phyloP scores from a whole-genome alignment of 2,797 vertebrate species.

The Typhlichthys subterraneus region DNA sequence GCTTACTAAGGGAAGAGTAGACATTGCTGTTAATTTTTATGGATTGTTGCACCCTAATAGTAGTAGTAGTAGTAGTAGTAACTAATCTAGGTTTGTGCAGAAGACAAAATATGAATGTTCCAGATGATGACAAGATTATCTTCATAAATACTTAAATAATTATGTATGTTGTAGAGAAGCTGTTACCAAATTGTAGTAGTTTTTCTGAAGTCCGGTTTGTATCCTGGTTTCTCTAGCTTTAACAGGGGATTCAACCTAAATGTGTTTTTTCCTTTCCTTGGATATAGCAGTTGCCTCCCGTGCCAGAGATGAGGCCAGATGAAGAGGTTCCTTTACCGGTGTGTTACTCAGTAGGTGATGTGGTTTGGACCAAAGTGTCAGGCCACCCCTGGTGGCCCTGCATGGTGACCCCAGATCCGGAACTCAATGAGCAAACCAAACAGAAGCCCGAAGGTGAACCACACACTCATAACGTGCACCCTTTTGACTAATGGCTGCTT shows the following conservation, averaged over 20 bases:
- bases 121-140: too few relatives aligned
- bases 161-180: too few relatives aligned
- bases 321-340: constrained; percentile 49
- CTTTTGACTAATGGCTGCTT: not conserved
- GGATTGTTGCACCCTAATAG: too few relatives aligned
- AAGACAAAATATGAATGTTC: too few relatives aligned
- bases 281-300: constrained; percentile 32
- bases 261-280: not conserved
- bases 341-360: constrained; percentile 83
- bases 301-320: constrained; percentile 52
- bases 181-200: too few relatives aligned
- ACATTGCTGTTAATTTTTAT: too few relatives aligned
- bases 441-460: constrained; percentile 88
- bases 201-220: too few relatives aligned
- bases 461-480: accelerated
- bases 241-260: not conserved
- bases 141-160: too few relatives aligned
- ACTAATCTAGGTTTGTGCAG: too few relatives aligned
- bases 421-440: constrained; percentile 85
- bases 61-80: too few relatives aligned
- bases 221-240: too few relatives aligned
- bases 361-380: constrained; percentile 96
- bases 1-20: too few relatives aligned
- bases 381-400: constrained; percentile 99
- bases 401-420: constrained; percentile 93